A percentile compares a stretch with the other conserved stretches of the same genome.
These are phyloP conservation scores for Ciona savignyi DNA, from an alignment of 23 tunicate species.

Conservation along the genomic window DNA sequence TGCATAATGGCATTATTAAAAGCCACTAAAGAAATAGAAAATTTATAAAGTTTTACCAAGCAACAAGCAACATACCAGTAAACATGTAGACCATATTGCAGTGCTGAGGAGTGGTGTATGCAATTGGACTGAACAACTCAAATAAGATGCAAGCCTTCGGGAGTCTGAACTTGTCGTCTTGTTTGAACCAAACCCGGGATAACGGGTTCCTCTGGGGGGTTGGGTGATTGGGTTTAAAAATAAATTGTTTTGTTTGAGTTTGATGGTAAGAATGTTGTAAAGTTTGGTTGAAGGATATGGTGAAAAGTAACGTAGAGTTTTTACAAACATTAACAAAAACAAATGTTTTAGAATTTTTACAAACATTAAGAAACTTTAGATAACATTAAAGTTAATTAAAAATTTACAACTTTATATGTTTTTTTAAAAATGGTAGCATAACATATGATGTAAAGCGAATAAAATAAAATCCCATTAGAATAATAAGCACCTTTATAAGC, in stretches of 20 bases:
- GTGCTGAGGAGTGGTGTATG: conserved; percentile 41
- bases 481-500: conserved; percentile 26
- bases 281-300: too few relatives aligned
- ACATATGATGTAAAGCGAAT: background rate
- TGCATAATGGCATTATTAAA: too few relatives aligned
- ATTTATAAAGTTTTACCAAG: too few relatives aligned
- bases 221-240: too few relatives aligned
- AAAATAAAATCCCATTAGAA: background rate
- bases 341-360: too few relatives aligned
- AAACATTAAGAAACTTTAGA: too few relatives aligned
- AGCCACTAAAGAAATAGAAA: too few relatives aligned
- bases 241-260: too few relatives aligned
- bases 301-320: too few relatives aligned
- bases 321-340: too few relatives aligned
- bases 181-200: conserved; percentile 81
- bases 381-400: background rate
- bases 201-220: conserved; percentile 21
- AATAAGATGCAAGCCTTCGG: conserved; percentile 64
- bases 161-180: conserved; percentile 68
- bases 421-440: background rate
- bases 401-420: too few relatives aligned
- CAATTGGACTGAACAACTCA: conserved; percentile 42
- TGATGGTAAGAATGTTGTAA: too few relatives aligned
- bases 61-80: conserved; percentile 25
- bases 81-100: conserved; percentile 60